Percentiles rank a stretch among this genome's conserved stretches.
Evolutionary conservation across 2,113 vertebrate species (phyloP).

Genomic region (Irena cyanogastra): DNA sequence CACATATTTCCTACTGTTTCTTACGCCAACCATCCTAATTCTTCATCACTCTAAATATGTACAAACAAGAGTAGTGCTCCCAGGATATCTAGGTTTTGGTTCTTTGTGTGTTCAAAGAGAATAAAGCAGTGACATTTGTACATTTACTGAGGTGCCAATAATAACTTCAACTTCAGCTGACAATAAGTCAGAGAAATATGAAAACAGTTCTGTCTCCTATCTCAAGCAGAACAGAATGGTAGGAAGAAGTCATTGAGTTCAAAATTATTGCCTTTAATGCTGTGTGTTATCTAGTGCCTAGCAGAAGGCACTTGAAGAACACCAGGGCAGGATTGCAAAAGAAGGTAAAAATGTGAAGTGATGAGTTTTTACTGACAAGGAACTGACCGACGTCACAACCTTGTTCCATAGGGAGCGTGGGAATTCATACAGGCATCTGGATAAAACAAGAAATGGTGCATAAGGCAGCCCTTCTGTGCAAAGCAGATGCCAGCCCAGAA

Average conservation of each 20-base stretch:
- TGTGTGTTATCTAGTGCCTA: neutral
- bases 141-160: neutral
- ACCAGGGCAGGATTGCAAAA: neutral
- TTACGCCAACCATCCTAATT: neutral
- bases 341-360: neutral
- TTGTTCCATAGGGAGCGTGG: neutral
- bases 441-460: neutral
- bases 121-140: neutral
- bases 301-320: slow-evolving; percentile 6
- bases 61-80: neutral
- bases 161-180: neutral
- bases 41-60: neutral
- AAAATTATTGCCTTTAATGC: neutral
- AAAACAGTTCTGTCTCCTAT: neutral
- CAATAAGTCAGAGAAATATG: neutral
- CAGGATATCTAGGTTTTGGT: neutral
- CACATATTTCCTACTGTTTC: neutral
- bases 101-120: neutral
- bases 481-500: neutral
- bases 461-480: neutral
- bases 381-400: neutral
- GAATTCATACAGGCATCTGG: neutral
- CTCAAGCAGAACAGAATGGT: neutral
- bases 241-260: neutral
- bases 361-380: neutral